Percentiles rank a stretch among this genome's conserved stretches.
These are phyloP conservation scores for Elaeidobius kamerunicus DNA, from an alignment of 2,888 invertebrate species.

Conservation along the genomic window DNA sequence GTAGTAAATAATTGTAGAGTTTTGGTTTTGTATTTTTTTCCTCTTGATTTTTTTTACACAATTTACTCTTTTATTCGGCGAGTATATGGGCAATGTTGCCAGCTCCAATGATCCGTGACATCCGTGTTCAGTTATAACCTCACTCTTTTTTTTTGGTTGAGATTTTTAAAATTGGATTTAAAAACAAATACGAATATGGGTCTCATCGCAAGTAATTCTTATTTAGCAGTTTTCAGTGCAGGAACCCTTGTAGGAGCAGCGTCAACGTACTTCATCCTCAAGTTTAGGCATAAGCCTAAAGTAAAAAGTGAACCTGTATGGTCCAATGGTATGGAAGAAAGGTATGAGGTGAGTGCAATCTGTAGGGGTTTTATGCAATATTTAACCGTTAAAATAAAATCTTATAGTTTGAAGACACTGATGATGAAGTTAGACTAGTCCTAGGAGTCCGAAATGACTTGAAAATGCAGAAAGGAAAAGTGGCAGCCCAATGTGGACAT, in stretches of 20 bases:
- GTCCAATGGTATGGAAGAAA: slow-evolving; percentile 43
- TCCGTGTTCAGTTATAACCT: no score
- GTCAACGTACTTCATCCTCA: slow-evolving; percentile 41
- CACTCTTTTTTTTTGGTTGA: neutral
- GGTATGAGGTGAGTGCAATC: slow-evolving; percentile 44
- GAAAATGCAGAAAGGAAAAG: slow-evolving; percentile 94
- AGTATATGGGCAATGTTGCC: no score
- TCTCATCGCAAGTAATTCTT: slow-evolving; percentile 40
- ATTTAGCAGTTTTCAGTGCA: slow-evolving; percentile 42
- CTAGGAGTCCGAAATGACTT: slow-evolving; percentile 85
- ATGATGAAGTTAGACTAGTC: slow-evolving; percentile 73
- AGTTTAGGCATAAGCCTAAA: slow-evolving; percentile 33
- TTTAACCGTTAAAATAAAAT: no score
- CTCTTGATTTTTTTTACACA: no score
- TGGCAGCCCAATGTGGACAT: slow-evolving; percentile 92
- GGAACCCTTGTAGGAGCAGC: slow-evolving; percentile 44
- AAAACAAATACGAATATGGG: slow-evolving; percentile 38
- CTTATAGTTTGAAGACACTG: slow-evolving; percentile 42
- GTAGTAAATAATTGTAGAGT: no score
- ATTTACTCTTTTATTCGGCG: no score
- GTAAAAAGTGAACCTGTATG: slow-evolving; percentile 32
- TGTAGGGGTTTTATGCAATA: neutral
- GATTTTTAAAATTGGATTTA: neutral
- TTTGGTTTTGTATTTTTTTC: no score
- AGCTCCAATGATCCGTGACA: no score